Percentiles rank a stretch among this genome's conserved stretches.
phyloP scores from a whole-genome alignment of 1,140 invertebrate genomes.

The Apis florea region DNA sequence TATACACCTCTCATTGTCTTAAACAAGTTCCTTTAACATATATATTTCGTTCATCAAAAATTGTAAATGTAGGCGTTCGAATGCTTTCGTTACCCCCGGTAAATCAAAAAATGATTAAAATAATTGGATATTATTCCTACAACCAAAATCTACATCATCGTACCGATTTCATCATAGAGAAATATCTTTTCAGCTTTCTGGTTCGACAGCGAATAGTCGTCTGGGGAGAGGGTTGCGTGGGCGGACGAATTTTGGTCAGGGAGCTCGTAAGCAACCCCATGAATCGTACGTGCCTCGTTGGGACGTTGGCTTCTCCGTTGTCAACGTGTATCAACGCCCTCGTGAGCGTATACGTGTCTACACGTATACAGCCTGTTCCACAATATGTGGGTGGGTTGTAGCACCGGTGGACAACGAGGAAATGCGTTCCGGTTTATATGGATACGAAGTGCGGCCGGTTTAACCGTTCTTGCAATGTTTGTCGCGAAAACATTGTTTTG shows the following conservation, averaged over 20 bases:
- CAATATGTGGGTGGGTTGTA: background rate
- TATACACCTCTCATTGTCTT: too few relatives aligned
- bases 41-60: too few relatives aligned
- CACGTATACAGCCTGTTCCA: conserved; percentile 26
- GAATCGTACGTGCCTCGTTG: conserved; percentile 63
- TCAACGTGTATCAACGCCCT: conserved; percentile 34
- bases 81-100: too few relatives aligned
- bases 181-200: conserved; percentile 39
- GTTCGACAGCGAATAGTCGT: conserved; percentile 48
- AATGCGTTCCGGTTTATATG: background rate
- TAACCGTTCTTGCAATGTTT: background rate
- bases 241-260: conserved; percentile 66
- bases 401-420: background rate
- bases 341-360: conserved; percentile 9
- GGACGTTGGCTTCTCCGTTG: conserved; percentile 24
- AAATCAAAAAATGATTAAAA: background rate
- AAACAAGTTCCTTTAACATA: too few relatives aligned
- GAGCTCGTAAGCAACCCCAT: conserved; percentile 63
- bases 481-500: background rate
- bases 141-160: background rate
- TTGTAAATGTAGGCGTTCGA: too few relatives aligned
- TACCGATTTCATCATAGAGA: conserved; percentile 30
- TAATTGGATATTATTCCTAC: conserved; percentile 28
- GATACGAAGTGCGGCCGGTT: background rate
- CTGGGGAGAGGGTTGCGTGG: conserved; percentile 52